phyloP scores from a whole-genome alignment of 2,113 vertebrate species.

The Istiophorus platypterus region DNA sequence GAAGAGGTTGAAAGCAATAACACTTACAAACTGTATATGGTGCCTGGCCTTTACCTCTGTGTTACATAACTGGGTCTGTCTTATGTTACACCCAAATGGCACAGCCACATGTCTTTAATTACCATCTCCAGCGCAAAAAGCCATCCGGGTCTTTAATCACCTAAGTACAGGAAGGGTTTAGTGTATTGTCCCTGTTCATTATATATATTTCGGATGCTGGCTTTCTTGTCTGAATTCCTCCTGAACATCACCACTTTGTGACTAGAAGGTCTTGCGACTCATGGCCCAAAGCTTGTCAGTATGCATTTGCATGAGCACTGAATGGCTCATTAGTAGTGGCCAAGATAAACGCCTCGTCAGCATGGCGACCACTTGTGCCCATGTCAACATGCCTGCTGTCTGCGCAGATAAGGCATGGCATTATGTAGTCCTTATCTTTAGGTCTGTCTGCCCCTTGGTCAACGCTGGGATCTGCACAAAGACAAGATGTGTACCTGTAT shows the following conservation, averaged over 20 bases:
- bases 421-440: constrained; percentile 69
- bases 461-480: constrained; percentile 41
- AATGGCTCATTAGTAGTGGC: constrained; percentile 82
- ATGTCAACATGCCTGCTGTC: constrained; percentile 75
- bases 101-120: constrained; percentile 2
- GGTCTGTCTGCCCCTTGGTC: constrained; percentile 46
- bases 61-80: constrained; percentile 9
- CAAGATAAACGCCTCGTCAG: constrained; percentile 78
- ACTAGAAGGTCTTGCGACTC: neutral
- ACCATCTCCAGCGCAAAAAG: neutral
- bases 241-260: constrained; percentile 20
- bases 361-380: constrained; percentile 72
- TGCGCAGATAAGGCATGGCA: constrained; percentile 76
- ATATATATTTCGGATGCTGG: constrained; percentile 10
- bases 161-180: neutral
- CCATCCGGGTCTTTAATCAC: neutral
- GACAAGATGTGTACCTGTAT: constrained; percentile 43
- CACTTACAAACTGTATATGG: neutral
- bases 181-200: neutral
- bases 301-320: constrained; percentile 57
- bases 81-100: neutral
- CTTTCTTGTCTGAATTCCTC: neutral
- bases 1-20: neutral
- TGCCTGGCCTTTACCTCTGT: neutral
- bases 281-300: constrained; percentile 38